Conservation (phyloP, 2,888 invertebrate species). For the Trissoscelio sp. region DNA sequence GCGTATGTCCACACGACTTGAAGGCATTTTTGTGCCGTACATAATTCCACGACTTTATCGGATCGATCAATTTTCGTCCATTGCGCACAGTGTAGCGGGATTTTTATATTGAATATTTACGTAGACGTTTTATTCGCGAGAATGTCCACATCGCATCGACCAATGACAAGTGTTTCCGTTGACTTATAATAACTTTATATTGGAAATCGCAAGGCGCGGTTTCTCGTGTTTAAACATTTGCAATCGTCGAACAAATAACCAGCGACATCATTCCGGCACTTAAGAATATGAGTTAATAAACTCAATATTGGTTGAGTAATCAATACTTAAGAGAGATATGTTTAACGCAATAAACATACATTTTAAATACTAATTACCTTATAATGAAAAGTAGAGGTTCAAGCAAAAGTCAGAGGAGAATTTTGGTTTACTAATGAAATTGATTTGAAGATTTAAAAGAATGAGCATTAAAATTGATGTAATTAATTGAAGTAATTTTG, state of each 20-base stretch:
- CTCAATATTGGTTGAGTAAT: slow-evolving; percentile 31
- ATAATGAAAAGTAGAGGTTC: too few species aligned
- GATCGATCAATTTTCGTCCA: slow-evolving; percentile 22
- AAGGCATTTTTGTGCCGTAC: background rate
- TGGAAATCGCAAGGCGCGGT: slow-evolving; percentile 22
- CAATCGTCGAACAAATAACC: slow-evolving; percentile 39
- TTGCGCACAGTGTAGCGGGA: slow-evolving; percentile 9
- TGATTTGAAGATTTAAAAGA: too few species aligned
- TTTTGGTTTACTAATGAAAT: too few species aligned
- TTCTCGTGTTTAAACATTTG: slow-evolving; percentile 32
- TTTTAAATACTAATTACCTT: too few species aligned
- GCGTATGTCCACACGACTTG: background rate
- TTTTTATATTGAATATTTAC: slow-evolving; percentile 32
- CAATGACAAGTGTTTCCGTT: slow-evolving; percentile 36
- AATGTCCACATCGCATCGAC: slow-evolving; percentile 19
- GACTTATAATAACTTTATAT: slow-evolving; percentile 47
- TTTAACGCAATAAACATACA: too few species aligned
- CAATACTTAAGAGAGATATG: too few species aligned
- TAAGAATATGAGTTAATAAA: slow-evolving; percentile 56
- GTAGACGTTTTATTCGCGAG: slow-evolving; percentile 24
- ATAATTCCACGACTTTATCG: slow-evolving; percentile 35
- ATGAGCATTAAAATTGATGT: too few species aligned
- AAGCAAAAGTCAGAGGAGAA: too few species aligned
- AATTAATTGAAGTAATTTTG: too few species aligned
- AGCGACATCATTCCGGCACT: slow-evolving; percentile 27